Evolutionary conservation across 2,888 invertebrate species (phyloP).

Genomic region (Trachelus troglodyta): DNA sequence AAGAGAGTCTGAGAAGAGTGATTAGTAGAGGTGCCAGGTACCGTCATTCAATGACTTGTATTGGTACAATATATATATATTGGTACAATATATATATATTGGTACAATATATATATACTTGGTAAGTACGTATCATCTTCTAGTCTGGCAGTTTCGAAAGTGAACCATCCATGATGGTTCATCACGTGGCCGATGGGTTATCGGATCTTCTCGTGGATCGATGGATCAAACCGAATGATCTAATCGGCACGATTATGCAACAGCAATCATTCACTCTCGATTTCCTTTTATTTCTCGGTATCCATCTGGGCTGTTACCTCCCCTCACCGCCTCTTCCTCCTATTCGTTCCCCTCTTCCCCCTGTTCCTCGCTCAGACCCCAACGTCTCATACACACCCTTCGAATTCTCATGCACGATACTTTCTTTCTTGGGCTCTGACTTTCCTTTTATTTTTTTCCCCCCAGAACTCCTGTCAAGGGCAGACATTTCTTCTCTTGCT

Average conservation of each 20-base stretch:
- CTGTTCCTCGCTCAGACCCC: not conserved
- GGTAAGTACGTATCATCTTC: not conserved
- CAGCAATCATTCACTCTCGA: constrained; percentile 3
- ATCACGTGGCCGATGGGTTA: not conserved
- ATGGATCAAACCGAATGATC: not conserved
- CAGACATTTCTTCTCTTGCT: not conserved
- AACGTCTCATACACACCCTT: not conserved
- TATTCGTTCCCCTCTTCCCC: too few relatives aligned
- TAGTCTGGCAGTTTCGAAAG: constrained; percentile 2
- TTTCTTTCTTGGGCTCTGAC: not conserved
- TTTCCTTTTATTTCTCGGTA: constrained; percentile 1
- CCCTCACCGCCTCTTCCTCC: not conserved
- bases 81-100: not conserved
- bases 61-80: not conserved
- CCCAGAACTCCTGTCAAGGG: not conserved
- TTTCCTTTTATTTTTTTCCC: not conserved
- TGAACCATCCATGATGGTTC: not conserved
- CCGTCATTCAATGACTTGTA: not conserved
- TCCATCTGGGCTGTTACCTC: not conserved
- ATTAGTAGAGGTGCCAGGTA: not conserved
- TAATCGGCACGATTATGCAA: constrained; percentile 13
- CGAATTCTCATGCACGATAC: not conserved
- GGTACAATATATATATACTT: not conserved
- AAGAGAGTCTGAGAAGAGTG: not conserved
- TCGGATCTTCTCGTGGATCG: not conserved